These are phyloP conservation scores for Noctua pronuba DNA, from an alignment of 2,888 invertebrate genomes.

Conservation along the genomic window DNA sequence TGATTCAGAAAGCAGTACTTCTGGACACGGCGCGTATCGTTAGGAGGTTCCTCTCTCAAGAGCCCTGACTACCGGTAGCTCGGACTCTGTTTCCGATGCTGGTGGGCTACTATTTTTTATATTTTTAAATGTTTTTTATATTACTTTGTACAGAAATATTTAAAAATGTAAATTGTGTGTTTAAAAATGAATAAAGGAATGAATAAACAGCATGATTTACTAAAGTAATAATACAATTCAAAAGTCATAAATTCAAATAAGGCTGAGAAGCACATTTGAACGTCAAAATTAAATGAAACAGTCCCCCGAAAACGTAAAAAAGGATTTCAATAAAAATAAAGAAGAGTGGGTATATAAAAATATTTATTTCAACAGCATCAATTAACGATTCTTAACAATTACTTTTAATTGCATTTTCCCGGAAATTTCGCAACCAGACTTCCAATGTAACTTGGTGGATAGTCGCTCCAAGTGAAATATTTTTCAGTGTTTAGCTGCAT, in stretches of 20 bases:
- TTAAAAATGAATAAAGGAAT: too few relatives aligned
- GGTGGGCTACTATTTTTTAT: too few relatives aligned
- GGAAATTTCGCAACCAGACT: neutral
- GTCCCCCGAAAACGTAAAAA: neutral
- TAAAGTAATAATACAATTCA: neutral
- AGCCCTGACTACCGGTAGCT: too few relatives aligned
- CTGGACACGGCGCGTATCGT: too few relatives aligned
- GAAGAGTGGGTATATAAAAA: neutral
- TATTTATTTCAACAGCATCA: slow-evolving; percentile 29
- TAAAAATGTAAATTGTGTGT: too few relatives aligned
- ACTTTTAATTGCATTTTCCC: neutral
- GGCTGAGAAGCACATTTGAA: neutral
- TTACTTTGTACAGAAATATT: too few relatives aligned
- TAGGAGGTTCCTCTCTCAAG: too few relatives aligned
- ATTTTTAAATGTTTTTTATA: too few relatives aligned
- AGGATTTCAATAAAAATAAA: neutral
- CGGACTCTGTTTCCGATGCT: too few relatives aligned
- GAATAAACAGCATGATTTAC: too few relatives aligned
- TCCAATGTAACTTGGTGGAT: neutral
- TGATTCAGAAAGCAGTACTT: too few relatives aligned
- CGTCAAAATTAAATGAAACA: neutral
- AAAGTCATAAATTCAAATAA: neutral
- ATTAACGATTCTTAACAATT: neutral
- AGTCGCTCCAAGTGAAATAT: neutral
- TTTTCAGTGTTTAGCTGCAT: neutral